Conservation (phyloP, 1,140 invertebrate genomes). For the Physella acuta region DNA sequence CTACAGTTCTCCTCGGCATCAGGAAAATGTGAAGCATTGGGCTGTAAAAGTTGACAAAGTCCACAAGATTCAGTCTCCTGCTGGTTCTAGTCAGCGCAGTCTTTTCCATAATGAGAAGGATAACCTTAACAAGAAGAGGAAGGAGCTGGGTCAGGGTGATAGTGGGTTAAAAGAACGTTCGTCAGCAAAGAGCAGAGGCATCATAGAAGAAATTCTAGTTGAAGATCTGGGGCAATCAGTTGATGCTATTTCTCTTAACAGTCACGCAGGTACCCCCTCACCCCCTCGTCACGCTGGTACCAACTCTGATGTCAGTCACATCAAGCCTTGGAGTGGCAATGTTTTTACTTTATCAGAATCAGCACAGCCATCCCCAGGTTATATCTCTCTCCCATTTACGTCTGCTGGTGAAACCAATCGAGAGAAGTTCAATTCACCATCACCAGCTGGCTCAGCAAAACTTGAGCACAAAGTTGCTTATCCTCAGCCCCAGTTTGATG, state of each 20-base stretch:
- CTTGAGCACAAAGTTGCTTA: background rate
- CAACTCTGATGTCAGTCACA: too few species aligned
- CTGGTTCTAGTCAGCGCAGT: background rate
- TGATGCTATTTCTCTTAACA: slow-evolving; percentile 8
- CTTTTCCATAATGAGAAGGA: background rate
- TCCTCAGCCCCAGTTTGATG: slow-evolving; percentile 15
- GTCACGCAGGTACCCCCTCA: background rate
- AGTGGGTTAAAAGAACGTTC: background rate
- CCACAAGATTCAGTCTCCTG: background rate
- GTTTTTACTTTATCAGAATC: too few species aligned
- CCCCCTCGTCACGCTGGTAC: background rate
- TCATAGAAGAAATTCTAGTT: slow-evolving; percentile 16
- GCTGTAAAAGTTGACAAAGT: background rate
- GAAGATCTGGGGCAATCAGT: slow-evolving; percentile 3
- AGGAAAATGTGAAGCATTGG: background rate
- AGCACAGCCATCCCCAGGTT: too few species aligned
- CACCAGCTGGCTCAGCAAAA: background rate
- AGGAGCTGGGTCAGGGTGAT: too few species aligned
- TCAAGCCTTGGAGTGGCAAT: too few species aligned
- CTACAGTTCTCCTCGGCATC: background rate
- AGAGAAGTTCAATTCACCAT: background rate
- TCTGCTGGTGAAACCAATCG: background rate
- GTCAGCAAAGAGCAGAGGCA: slow-evolving; percentile 3
- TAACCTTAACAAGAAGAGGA: background rate
- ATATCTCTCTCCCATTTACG: background rate